Base-by-base conservation (phyloP, 1,140 invertebrate species). In the Aethina tumida region DNA sequence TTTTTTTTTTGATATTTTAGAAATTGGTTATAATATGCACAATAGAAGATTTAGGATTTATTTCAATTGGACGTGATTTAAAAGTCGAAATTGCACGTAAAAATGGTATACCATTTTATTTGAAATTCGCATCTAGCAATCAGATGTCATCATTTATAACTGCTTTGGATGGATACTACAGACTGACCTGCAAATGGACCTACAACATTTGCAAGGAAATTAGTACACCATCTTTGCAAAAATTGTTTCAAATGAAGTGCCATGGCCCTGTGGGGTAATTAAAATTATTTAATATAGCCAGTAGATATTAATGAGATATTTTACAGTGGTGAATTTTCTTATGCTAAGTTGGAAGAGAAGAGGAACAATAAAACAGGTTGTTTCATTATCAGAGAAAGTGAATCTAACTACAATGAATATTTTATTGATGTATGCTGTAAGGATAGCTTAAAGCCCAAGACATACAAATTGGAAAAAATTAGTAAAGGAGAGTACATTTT, bases 181-280 rank as follows among this genome's bases (percentile, higher is more conserved):
- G 89, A 49, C 66, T 93, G 31, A 79, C 79, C 38, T 74, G 80
- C 14, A 91, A 87, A 64, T 93, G 88, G 87, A 91, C 79, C 16
- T 88, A 88, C 55, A 87, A 92, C 66, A 64, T 93, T 26, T 93
- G 86, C 56, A 76, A 76, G 56, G 77, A 87, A 45, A 69, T 86
- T 24, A 60, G 69, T 33, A 84, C 85, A 2, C 87, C 87, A 14
- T 84, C 79, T 10, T 62, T 93, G 20, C 67, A 74, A 48, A 73
- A 71, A 50, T 57, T 93, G n/a, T 70, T 78, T 47, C 63, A 67
- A 29, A 65, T 84, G 37, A 85, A 81, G 62, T 90, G 85, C 54
- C 89, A 94, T 66, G 89, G 89, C 17, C 89, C 90, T 35, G 77
- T 93, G 41, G 84, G 58, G 58, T 60, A 50, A 45, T 38, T 44